These are phyloP conservation scores for Cryptotis parvus DNA, from an alignment of 2,113 vertebrate genomes.

Conservation along the genomic window DNA sequence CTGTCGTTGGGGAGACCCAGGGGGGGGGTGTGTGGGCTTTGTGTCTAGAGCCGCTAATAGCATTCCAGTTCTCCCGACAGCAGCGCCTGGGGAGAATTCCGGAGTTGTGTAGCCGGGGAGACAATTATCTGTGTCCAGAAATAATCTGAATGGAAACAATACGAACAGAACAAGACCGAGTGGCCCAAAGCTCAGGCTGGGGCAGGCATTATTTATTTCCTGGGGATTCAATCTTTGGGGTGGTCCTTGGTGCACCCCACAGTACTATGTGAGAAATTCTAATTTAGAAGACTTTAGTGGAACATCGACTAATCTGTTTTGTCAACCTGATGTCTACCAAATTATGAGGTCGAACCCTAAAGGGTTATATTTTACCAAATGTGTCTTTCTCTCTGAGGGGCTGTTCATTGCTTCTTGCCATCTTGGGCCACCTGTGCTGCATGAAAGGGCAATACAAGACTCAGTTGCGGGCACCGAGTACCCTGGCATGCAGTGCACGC, in stretches of 20 bases:
- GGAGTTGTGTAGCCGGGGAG: slow-evolving; percentile 47
- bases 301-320: slow-evolving; percentile 30
- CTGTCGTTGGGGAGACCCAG: background rate
- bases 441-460: background rate
- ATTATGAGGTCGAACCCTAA: background rate
- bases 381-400: background rate
- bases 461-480: too few relatives aligned
- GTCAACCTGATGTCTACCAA: background rate
- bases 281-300: slow-evolving; percentile 48
- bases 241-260: background rate
- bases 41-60: too few relatives aligned
- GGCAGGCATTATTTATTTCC: background rate
- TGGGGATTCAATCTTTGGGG: slow-evolving; percentile 48
- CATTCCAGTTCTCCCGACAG: rapidly evolving
- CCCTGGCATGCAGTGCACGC: too few relatives aligned
- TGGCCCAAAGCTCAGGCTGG: slow-evolving; percentile 28
- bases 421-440: background rate
- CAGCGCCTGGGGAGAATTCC: background rate
- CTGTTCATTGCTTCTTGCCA: background rate
- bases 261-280: slow-evolving; percentile 30
- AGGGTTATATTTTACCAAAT: background rate
- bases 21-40: too few relatives aligned
- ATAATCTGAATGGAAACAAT: slow-evolving; percentile 69
- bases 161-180: slow-evolving; percentile 9
- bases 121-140: slow-evolving; percentile 74